Evolutionary conservation across 2,888 invertebrate genomes (phyloP), one percentile per base, ranked within the genome.

Genomic region (Stenoptilia bipunctidactyla): DNA sequence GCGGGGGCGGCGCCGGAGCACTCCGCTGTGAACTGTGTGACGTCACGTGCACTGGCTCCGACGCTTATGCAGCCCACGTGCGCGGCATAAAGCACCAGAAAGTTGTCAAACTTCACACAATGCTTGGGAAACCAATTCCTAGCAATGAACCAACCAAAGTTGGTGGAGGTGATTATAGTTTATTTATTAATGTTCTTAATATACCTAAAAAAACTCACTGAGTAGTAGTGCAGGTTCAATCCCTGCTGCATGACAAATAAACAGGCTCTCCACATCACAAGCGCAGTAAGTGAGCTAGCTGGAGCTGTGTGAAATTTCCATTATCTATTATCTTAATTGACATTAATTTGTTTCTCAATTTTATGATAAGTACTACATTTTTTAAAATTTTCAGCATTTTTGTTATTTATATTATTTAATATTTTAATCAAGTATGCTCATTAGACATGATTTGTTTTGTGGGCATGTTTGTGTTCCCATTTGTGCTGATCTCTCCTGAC

Each of bases 31-130:
- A 98, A 74, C 88, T 99, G 45, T 99, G 99, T 61, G 97, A 98
- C 85, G 97, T 99, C 8, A 96, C 97, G 9, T 99, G 98, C 79
- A 98, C 98, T 9, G 98, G 98, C 41, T 93, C 94, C 41, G 99
- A 99, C 85, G 98, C 98, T 0, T 99, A 98, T 83, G 96, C 97
- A 33, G 97, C 97, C 36, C 98, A 99, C 79, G 95, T 99, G 53
- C 89, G 97, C 44, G 99, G 99, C 45, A 93, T 96, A 51, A 98
- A 98, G 76, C 99, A 99, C 86, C 96, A 97, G 74, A 98, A 98
- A 86, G 96, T 97, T 41, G 92, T 98, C 37, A 94, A 97, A 68
- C 86, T 98, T 50, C 98, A 98, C 79, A 97, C 96, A 40, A 96
- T 96, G 83, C 88, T 98, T 30, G 98, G 98, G 45, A 98, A 98